A percentile compares a stretch with the other conserved stretches of the same genome.
Evolutionary conservation across 2,888 invertebrate species (phyloP).

Genomic region (Pelosia muscerda): DNA sequence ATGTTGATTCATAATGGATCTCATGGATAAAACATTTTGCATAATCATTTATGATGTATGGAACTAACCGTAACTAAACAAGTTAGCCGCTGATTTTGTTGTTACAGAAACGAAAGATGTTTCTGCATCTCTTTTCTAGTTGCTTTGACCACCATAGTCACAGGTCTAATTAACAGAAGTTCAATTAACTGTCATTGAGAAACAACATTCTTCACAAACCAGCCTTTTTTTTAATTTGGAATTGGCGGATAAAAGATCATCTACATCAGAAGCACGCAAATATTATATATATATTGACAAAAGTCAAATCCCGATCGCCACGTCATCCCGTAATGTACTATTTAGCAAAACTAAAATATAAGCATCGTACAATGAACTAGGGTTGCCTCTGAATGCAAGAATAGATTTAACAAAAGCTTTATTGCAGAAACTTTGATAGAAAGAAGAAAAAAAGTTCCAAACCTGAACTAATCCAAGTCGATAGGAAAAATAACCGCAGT

Average conservation of each 20-base stretch:
- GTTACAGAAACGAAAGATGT: background rate
- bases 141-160: too few species aligned
- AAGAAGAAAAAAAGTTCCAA: background rate
- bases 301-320: conserved; percentile 41
- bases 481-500: too few species aligned
- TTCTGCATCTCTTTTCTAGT: background rate
- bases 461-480: too few species aligned
- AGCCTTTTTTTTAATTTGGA: too few species aligned
- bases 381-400: conserved; percentile 30
- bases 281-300: conserved; percentile 37
- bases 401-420: background rate
- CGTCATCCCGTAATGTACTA: conserved; percentile 37
- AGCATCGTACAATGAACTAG: conserved; percentile 23
- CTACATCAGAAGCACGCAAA: conserved; percentile 26
- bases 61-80: too few species aligned
- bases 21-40: background rate
- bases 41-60: background rate
- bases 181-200: too few species aligned
- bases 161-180: too few species aligned
- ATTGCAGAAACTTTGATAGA: background rate
- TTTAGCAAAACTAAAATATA: conserved; percentile 42
- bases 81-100: background rate
- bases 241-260: too few species aligned
- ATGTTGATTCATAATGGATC: background rate
- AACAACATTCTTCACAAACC: too few species aligned